Base-by-base conservation (phyloP, 2,888 invertebrate species). In the Emmelina monodactyla region DNA sequence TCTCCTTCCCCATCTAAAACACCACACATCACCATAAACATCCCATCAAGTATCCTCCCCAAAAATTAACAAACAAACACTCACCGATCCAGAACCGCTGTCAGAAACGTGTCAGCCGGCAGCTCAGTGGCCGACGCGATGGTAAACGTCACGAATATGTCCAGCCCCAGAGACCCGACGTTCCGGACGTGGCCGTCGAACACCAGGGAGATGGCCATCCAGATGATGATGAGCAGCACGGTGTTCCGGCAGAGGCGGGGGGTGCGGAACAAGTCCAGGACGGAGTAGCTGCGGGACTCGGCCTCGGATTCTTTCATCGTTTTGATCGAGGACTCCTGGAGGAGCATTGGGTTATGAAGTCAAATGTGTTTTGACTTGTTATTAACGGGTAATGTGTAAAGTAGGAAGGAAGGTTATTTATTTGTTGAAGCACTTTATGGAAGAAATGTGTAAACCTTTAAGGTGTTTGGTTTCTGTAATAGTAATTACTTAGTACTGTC, bases 181-280 rank as follows among this genome's bases (percentile, higher is more conserved):
- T 93, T 94, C 53, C 94, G 82, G 11, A 93, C 92, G 57, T 94
- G 94, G 0, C 92, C 92, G 53, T 94, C 92, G 62, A 93, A 92
- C 1, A 92, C 91, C 53, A 94, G 56, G 0, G 92, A 91, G 37
- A 93, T 90, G n/a, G 89, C 86, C 89, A 92, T 91, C 93, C 94
- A 94, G 46, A 94, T 90, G 2, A 92, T 49, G 45, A 91, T 91
- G 14, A 94, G 81, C 0, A 94, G 76, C 32, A 93, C 70, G 0
- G 92, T 89, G 41, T 89, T 89, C 40, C 84, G 85, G 3, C 93
- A 75, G 10, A 94, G 64, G 1, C 91, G 82, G 0, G 92, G 91
- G 0, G 89, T 91, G 50, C 72, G 87, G 62, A 94, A 92, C 0
- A 94, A 82, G 58, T 93, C 92, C 35, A 92, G 46, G 0, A 92